These are phyloP conservation scores for Fulmarus glacialis DNA, from an alignment of 2,113 vertebrate genomes.

Conservation along the genomic window DNA sequence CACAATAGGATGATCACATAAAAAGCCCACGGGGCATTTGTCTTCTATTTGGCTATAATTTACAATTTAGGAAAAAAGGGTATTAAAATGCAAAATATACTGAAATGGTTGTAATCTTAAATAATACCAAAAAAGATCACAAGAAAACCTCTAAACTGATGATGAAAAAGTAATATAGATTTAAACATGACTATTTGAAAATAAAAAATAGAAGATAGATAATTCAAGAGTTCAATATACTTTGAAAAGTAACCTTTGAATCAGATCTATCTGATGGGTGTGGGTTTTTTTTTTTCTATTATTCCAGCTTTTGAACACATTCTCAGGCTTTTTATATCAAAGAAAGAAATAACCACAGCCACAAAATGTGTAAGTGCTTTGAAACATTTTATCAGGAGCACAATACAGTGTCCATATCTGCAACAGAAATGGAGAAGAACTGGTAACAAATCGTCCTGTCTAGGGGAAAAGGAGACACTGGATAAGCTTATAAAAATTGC, in stretches of 20 bases:
- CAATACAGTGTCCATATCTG: neutral
- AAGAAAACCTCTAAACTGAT: neutral
- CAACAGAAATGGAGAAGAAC: neutral
- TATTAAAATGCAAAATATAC: neutral
- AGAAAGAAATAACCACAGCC: neutral
- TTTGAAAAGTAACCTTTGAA: neutral
- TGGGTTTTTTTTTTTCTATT: neutral
- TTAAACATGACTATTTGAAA: neutral
- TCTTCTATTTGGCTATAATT: neutral
- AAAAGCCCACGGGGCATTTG: neutral
- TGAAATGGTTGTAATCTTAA: neutral
- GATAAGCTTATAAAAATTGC: neutral
- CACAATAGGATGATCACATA: neutral
- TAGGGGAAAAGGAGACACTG: neutral
- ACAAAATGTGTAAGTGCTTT: neutral
- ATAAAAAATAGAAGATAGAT: neutral
- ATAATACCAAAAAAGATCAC: neutral
- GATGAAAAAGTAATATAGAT: neutral
- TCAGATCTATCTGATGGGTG: neutral
- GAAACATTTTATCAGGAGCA: neutral
- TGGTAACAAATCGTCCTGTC: neutral
- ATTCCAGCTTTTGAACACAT: neutral
- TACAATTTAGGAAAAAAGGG: neutral
- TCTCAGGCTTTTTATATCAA: neutral
- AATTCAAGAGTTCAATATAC: neutral